Evolutionary conservation across 2,113 vertebrate genomes (phyloP).

Genomic region (Capricornis sumatraensis): DNA sequence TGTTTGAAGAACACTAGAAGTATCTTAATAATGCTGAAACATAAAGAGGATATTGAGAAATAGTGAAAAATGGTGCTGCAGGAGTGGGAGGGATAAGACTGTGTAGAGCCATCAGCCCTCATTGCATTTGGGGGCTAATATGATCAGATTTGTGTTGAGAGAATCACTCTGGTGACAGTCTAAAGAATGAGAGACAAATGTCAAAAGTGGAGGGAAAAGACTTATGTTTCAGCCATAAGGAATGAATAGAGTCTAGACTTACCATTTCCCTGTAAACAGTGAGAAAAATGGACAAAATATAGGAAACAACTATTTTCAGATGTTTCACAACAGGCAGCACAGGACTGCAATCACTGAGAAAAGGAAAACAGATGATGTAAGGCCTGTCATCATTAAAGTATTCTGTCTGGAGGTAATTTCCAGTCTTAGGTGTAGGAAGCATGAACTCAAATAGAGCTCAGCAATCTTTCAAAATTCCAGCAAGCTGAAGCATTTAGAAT

Average conservation of each 20-base stretch:
- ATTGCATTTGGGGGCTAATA: background rate
- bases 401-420: slow-evolving; percentile 10
- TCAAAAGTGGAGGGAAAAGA: background rate
- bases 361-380: background rate
- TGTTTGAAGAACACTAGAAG: background rate
- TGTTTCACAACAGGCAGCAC: background rate
- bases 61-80: background rate
- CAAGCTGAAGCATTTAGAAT: background rate
- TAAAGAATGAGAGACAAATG: background rate
- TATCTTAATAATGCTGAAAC: background rate
- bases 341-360: background rate
- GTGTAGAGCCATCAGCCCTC: background rate
- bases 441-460: background rate
- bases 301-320: background rate
- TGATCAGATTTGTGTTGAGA: background rate
- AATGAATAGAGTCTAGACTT: background rate
- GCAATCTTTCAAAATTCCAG: background rate
- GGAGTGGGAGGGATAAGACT: background rate
- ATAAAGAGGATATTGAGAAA: background rate
- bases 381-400: background rate
- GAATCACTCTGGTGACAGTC: background rate
- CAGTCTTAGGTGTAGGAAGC: background rate
- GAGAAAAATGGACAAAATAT: background rate
- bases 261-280: background rate
- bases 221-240: background rate